Base-by-base conservation (phyloP, 2,113 vertebrate species). In the Gorilla gorilla region DNA sequence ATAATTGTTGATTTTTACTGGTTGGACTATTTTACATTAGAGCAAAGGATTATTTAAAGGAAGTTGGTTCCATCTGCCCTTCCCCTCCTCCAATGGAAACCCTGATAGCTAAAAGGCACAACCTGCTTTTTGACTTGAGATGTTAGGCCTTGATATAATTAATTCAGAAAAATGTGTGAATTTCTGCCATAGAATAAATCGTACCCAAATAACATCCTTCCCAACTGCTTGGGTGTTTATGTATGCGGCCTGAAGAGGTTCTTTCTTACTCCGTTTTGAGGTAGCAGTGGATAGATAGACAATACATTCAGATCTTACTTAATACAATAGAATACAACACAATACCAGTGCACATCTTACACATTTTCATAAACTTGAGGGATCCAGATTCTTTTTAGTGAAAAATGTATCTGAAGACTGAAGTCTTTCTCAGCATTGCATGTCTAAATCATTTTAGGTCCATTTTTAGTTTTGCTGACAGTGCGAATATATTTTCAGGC, bases 1-100 rank as follows among this genome's bases (percentile, higher is more conserved):
- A 95, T 97, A 97, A 90, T 30, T 97, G 98, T 94, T 86, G 88
- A 96, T 97, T 98, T 66, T 92, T 93, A 78, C 89, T 88, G 94
- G 48, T 6, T 78, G 76, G 73, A 94, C 55, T 98, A 76, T 96
- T 97, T 97, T 96, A 84, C n/a, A 96, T 87, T 25, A 72, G 9
- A 95, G 6, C 81, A 75, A 97, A 94, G 30, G 14, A 94, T 68
- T 70, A 17, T 55, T 61, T 86, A 83, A 92, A 72, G 40, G 9
- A 1, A 38, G 1, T 16, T 68, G 50, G 23, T 1, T 52, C 57
- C 61, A 76, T 90, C 66, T 59, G 10, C 2, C 20, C 90, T 96
- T 52, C 12, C 3, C 2, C 4, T 14, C 30, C 3, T 70, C 27
- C 25, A 10, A 3, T 52, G 45, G 57, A 92, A 84, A 81, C 9